Percentiles rank a stretch among this genome's conserved stretches.
phyloP scores from a whole-genome alignment of 2,797 vertebrate genomes.

The Etheostoma perlongum region DNA sequence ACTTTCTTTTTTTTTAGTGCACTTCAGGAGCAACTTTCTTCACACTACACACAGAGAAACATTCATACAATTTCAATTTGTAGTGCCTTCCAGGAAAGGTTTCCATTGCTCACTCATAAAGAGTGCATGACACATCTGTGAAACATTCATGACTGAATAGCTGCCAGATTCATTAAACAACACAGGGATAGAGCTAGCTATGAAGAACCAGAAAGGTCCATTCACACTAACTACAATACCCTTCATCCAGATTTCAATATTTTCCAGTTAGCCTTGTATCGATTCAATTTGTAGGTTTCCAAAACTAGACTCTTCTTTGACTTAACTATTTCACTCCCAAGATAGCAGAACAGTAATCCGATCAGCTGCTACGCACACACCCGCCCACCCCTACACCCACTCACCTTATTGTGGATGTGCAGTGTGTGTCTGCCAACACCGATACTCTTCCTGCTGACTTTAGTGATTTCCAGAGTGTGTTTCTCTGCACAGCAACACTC shows the following conservation, averaged over 20 bases:
- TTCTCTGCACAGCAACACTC: slow-evolving; percentile 20
- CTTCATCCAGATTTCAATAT: background rate
- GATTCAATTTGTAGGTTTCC: background rate
- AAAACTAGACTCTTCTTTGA: background rate
- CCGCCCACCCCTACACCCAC: too few species aligned
- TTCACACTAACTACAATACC: background rate
- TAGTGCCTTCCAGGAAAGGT: slow-evolving; percentile 1
- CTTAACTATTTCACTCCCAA: slow-evolving; percentile 3
- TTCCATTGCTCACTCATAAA: slow-evolving; percentile 8
- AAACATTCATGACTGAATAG: slow-evolving; percentile 37
- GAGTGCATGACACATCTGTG: slow-evolving; percentile 46
- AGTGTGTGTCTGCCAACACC: background rate
- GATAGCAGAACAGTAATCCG: slow-evolving; percentile 19
- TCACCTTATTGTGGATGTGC: too few species aligned
- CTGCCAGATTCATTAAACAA: slow-evolving; percentile 39
- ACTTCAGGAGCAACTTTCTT: too few species aligned
- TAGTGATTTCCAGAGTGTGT: slow-evolving; percentile 28
- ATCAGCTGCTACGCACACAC: background rate
- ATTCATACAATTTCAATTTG: too few species aligned
- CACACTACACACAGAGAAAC: too few species aligned
- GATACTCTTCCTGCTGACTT: slow-evolving; percentile 19
- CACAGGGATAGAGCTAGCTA: slow-evolving; percentile 1
- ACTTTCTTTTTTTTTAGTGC: too few species aligned
- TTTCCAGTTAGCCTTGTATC: background rate
- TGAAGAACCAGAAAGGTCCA: slow-evolving; percentile 15